Conservation (phyloP, 2,113 vertebrate genomes). For the Mastomys coucha region DNA sequence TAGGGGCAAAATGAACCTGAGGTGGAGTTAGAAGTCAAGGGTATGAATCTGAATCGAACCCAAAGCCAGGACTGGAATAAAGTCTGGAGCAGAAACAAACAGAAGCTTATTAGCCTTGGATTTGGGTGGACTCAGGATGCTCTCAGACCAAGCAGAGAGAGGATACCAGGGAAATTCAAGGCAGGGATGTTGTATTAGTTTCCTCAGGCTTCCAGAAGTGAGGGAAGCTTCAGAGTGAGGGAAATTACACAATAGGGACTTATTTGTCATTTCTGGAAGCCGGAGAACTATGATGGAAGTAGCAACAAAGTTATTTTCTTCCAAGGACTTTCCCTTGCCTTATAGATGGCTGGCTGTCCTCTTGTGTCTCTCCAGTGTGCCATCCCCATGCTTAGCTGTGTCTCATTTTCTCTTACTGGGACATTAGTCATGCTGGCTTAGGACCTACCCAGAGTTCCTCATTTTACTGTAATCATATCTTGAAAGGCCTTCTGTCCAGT, state of each 20-base stretch:
- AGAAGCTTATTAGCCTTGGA: background rate
- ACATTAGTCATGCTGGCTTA: background rate
- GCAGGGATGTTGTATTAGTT: background rate
- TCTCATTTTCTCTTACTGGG: background rate
- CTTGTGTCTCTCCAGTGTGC: accelerated
- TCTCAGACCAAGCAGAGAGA: background rate
- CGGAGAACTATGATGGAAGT: background rate
- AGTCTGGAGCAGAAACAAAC: background rate
- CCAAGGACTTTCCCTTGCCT: background rate
- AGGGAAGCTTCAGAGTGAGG: background rate
- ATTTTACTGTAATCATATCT: background rate
- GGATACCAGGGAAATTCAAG: background rate
- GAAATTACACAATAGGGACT: background rate
- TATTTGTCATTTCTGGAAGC: background rate
- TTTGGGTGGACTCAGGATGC: background rate
- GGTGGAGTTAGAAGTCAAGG: background rate
- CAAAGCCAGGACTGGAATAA: background rate
- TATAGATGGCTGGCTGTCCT: background rate
- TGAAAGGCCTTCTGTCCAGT: background rate
- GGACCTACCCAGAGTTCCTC: background rate
- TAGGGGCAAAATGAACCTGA: background rate
- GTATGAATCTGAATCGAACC: background rate
- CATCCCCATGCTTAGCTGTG: too few species aligned
- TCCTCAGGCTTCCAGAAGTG: background rate
- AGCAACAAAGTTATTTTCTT: background rate